Evolutionary conservation across 2,888 invertebrate species (phyloP), one percentile per base, ranked within the genome.

Genomic region (Vandiemenella viatica): DNA sequence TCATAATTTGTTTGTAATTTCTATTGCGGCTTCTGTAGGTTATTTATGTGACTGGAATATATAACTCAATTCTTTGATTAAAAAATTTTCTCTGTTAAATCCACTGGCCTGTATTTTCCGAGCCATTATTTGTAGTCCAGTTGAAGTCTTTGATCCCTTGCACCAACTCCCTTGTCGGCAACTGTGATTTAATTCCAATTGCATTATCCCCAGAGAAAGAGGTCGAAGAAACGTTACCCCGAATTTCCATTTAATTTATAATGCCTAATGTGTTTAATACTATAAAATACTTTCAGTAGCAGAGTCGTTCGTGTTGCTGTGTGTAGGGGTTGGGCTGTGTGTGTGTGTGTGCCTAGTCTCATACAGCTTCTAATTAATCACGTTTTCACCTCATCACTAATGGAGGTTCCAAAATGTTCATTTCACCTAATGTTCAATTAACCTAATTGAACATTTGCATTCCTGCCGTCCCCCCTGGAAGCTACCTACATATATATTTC

Each of bases 401-500:
- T 66, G 66, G 65, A 63, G 66, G 65, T 67, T 67, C 65, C 65
- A 66, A 67, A 68, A 68, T 68, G 67, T 67, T 67, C 67, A 68
- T 67, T 69, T 69, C 68, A 64, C 62, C 64, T 67, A 67, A 68
- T 67, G 67, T 67, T 67, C 67, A 68, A 68, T 68, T 68, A 68
- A 64, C 61, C 64, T 67, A 69, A 69, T 51, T 69, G 69, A 66
- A 67, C 65, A 66, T 68, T 67, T 57, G 61, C 61, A 62, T 62
- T 64, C 40, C 37, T 37, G 41, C 45, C 16, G 45, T 26, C 41
- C 19, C 42, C 26, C 41, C 18, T 13, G 7, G 21, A 37, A 20
- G 22, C 41, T 20, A 21, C 41, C 22, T 22, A 13, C 13, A 15
- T 15, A 18, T 16, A 19, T 42, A 19, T 16, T 13, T 16, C 42